Evolutionary conservation across 2,113 vertebrate genomes (phyloP).

Genomic region (Coptodon rendalli): DNA sequence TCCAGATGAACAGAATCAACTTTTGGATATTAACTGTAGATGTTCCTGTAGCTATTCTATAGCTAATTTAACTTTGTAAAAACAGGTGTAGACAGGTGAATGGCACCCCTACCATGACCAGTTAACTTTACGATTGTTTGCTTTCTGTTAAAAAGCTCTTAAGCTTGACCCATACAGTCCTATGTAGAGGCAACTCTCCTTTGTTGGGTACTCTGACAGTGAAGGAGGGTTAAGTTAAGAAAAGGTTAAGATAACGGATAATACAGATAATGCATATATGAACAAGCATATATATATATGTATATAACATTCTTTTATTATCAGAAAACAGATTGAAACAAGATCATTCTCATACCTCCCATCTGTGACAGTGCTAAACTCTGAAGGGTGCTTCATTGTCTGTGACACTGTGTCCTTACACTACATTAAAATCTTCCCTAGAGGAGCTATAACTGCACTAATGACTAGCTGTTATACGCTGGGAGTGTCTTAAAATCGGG

Average conservation of each 20-base stretch:
- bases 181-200: not conserved
- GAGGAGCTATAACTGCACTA: not conserved
- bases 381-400: not conserved
- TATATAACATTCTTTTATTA: not conserved
- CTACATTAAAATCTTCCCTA: not conserved
- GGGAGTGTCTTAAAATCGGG: not conserved
- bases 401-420: not conserved
- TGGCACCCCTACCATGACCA: not conserved
- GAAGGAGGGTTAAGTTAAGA: not conserved
- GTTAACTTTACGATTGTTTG: not conserved
- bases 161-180: not conserved
- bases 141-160: not conserved
- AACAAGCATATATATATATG: not conserved
- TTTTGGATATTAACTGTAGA: not conserved
- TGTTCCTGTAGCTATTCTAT: not conserved
- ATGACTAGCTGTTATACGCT: not conserved
- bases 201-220: not conserved
- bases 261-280: not conserved
- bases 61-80: not conserved
- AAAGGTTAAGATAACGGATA: not conserved
- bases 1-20: not conserved
- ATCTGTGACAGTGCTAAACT: not conserved
- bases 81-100: accelerated
- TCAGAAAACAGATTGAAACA: not conserved
- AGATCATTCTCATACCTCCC: not conserved